Evolutionary conservation across 35 echinoderm and acorn worm genomes (phyloP).

Genomic region (Eucidaris tribuloides): DNA sequence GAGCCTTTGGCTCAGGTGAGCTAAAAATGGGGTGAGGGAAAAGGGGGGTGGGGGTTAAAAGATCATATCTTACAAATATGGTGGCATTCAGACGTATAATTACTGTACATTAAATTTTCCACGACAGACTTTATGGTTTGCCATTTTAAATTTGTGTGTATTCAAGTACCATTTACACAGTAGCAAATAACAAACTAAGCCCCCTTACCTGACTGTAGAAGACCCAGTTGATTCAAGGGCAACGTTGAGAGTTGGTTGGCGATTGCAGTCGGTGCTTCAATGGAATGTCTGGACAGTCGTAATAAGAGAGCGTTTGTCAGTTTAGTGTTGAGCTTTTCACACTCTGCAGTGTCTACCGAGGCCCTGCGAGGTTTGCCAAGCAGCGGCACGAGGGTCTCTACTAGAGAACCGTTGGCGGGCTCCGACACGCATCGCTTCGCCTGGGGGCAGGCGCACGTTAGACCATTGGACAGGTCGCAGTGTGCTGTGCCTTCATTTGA

Average conservation of each 20-base stretch:
- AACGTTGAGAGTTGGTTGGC: slow-evolving; percentile 10
- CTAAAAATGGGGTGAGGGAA: no score
- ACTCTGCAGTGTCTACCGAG: slow-evolving; percentile 59
- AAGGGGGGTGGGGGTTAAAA: no score
- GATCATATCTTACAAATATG: no score
- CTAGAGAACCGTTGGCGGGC: slow-evolving; percentile 12
- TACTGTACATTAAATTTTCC: no score
- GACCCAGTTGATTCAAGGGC: background rate
- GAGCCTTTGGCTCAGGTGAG: no score
- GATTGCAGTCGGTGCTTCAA: slow-evolving; percentile 24
- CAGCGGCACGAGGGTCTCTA: slow-evolving; percentile 36
- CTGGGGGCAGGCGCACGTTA: background rate
- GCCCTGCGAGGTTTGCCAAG: slow-evolving; percentile 29
- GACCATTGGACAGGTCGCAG: background rate
- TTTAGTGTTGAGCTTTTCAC: slow-evolving; percentile 48
- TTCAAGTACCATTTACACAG: no score
- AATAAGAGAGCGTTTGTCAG: slow-evolving; percentile 56
- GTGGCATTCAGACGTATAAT: no score
- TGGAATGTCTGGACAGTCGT: slow-evolving; percentile 69
- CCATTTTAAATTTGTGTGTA: no score
- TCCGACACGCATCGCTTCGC: slow-evolving; percentile 1
- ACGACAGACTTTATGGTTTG: no score
- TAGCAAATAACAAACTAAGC: background rate
- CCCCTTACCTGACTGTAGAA: slow-evolving; percentile 26
- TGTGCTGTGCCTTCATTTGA: background rate